Base-by-base conservation (phyloP, 1,140 invertebrate species). In the Lepidurus packardi region DNA sequence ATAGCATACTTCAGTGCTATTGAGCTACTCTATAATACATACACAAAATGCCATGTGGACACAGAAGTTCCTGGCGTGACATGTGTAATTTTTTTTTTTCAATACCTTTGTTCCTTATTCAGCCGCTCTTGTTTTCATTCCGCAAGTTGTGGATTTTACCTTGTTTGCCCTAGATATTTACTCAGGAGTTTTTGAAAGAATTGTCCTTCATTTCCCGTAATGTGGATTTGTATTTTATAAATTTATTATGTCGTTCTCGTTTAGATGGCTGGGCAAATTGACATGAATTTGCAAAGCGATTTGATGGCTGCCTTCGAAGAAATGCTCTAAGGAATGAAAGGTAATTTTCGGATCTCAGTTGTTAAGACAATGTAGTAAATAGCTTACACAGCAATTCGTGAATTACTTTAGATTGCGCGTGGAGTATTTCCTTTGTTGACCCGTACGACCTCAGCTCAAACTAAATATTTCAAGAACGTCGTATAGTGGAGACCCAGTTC, bases 201-300 rank as follows among this genome's bases (percentile, higher is more conserved):
- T 34, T 34, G 34, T 34, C 34, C 34, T 34, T 34, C 34, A 34
- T 34, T 34, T 34, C 34, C 34, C 34, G 34, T 34, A 4, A 34
- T 34, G 34, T 34, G 34, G 34, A 4, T 34, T 34, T 34, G 34
- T 2, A 34, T 34, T 34, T n/a, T 78, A 73, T 73, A 78, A 21
- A 16, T 73, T 78, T 24, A 21, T 78, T 65, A 13, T 75, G 7
- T 78, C 85, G 85, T 84, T 82, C 84, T 81, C 82, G 91, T 91
- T 77, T 90, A 97, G 95, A 91, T 95, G 92, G 94, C 94, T 77
- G 92, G 94, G 77, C 93, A 94, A 87, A 98, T 98, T 83, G 96
- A 98, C 85, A 97, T 98, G 95, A 98, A 97, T 87, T 91, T 94
- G 89, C 96, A 98, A 87, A 97, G 95, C 88, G 95, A 98, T 88